Conservation (phyloP, 2,113 vertebrate genomes). For the Myotis davidii region DNA sequence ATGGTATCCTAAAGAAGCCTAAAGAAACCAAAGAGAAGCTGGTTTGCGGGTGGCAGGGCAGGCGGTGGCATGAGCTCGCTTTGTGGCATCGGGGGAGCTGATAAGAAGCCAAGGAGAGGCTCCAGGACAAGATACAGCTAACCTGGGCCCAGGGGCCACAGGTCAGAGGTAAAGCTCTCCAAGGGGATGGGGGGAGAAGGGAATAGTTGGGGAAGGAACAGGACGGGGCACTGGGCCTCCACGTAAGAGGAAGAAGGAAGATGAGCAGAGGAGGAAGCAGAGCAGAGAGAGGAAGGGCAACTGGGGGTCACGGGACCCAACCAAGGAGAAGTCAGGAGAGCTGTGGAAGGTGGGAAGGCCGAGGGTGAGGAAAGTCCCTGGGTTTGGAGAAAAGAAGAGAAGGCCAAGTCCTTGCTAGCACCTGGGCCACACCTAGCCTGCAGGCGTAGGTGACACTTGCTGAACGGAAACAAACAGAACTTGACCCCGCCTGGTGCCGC, state of each 20-base stretch:
- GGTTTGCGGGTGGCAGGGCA: background rate
- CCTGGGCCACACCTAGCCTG: background rate
- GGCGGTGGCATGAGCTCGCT: background rate
- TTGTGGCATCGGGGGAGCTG: background rate
- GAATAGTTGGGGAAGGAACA: background rate
- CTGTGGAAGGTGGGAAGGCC: background rate
- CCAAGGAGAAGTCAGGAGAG: background rate
- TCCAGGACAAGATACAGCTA: background rate
- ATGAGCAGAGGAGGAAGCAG: background rate
- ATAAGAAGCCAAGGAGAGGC: background rate
- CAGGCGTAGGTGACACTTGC: background rate
- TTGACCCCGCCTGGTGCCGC: fast-evolving
- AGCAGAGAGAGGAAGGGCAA: background rate
- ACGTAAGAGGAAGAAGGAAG: background rate
- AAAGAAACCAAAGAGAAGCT: background rate
- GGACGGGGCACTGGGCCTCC: background rate
- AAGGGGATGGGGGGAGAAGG: too few relatives aligned
- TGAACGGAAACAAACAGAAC: background rate
- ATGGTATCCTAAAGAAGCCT: background rate
- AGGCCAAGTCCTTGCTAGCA: background rate
- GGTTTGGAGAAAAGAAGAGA: too few relatives aligned
- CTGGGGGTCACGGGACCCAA: background rate
- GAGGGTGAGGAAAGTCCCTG: background rate
- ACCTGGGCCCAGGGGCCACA: background rate
- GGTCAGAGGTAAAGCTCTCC: background rate